These are phyloP conservation scores for Hydraecia micacea DNA, from an alignment of 2,888 invertebrate genomes.

Conservation along the genomic window DNA sequence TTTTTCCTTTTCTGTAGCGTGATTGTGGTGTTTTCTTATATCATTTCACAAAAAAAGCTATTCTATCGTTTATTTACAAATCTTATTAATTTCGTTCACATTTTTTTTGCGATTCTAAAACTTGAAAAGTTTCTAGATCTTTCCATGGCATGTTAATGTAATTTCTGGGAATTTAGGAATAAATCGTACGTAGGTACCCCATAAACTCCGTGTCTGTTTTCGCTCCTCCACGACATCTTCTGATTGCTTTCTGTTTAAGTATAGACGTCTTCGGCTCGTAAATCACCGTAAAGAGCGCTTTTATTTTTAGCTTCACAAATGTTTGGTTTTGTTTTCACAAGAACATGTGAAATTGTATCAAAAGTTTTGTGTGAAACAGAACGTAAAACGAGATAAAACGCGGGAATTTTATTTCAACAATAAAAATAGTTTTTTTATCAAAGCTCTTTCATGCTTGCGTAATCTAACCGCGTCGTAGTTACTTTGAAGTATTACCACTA, in stretches of 20 bases:
- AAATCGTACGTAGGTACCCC: too few species aligned
- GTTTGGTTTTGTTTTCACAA: conserved; percentile 42
- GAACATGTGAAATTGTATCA: conserved; percentile 30
- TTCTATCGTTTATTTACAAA: conserved; percentile 8
- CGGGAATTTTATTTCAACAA: conserved; percentile 18
- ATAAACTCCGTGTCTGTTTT: conserved; percentile 37
- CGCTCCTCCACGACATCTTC: conserved; percentile 41
- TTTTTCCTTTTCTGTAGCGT: conserved; percentile 58
- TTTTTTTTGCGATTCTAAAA: background rate
- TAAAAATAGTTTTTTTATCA: background rate
- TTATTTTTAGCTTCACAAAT: conserved; percentile 46
- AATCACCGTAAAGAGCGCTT: conserved; percentile 45
- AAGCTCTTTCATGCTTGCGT: background rate
- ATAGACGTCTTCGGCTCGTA: conserved; percentile 38
- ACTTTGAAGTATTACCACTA: background rate
- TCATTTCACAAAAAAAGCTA: conserved; percentile 19
- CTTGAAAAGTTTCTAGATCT: conserved; percentile 10
- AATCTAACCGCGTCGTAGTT: background rate
- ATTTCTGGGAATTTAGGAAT: conserved; percentile 10
- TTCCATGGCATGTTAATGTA: conserved; percentile 9
- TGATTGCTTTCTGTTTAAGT: conserved; percentile 49
- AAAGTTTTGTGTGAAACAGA: conserved; percentile 52
- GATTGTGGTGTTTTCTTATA: conserved; percentile 45
- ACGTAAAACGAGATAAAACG: conserved; percentile 25
- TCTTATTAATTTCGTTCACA: background rate